phyloP scores from a whole-genome alignment of 2,888 invertebrate genomes.

The Drosophila greeni region DNA sequence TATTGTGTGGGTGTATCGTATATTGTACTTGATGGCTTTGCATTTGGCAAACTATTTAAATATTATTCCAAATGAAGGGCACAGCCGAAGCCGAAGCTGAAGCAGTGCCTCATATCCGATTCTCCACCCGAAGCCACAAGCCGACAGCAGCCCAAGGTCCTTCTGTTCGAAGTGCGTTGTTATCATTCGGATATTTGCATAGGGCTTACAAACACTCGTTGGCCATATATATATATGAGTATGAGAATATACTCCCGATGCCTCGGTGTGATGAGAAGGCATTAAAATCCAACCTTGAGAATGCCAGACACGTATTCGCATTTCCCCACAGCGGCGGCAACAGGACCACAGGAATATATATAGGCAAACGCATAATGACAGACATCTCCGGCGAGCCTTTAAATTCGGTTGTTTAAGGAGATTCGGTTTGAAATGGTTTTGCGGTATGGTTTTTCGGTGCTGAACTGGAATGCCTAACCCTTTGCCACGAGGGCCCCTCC shows the following conservation, averaged over 20 bases:
- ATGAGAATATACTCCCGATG: slow-evolving; percentile 11
- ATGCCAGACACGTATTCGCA: slow-evolving; percentile 65
- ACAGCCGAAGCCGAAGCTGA: slow-evolving; percentile 36
- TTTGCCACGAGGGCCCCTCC: slow-evolving; percentile 33
- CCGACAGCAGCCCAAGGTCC: slow-evolving; percentile 50
- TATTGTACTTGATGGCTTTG: slow-evolving; percentile 42
- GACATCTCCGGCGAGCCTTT: slow-evolving; percentile 18
- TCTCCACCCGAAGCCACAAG: slow-evolving; percentile 26
- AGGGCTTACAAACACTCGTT: slow-evolving; percentile 35
- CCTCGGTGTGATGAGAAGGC: slow-evolving; percentile 44
- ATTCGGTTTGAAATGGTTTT: slow-evolving; percentile 20
- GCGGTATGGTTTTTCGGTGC: slow-evolving; percentile 20
- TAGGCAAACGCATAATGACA: slow-evolving; percentile 34
- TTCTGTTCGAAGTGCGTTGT: slow-evolving; percentile 66
- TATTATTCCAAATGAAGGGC: slow-evolving; percentile 59
- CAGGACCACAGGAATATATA: not conserved
- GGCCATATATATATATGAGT: slow-evolving; percentile 1
- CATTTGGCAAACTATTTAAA: slow-evolving; percentile 63
- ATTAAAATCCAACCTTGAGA: slow-evolving; percentile 69
- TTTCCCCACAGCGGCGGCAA: slow-evolving; percentile 33
- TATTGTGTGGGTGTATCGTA: slow-evolving; percentile 14
- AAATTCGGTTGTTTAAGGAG: slow-evolving; percentile 30
- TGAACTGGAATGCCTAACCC: slow-evolving; percentile 16
- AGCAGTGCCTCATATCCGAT: slow-evolving; percentile 35
- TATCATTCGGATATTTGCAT: slow-evolving; percentile 66